phyloP scores from a whole-genome alignment of 2,113 vertebrate genomes.

The Micronycteris hirsuta region DNA sequence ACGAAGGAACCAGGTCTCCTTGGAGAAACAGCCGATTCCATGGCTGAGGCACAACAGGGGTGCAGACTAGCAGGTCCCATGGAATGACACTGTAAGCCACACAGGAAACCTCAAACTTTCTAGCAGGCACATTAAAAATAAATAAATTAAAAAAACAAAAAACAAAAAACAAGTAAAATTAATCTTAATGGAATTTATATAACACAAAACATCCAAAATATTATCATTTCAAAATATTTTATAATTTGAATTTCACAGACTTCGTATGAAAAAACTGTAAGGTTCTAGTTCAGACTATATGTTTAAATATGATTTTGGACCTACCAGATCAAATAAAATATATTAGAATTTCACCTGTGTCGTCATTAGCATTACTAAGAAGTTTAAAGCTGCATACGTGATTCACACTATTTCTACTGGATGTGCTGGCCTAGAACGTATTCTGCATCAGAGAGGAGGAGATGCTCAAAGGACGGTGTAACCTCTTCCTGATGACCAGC shows the following conservation, averaged over 20 bases:
- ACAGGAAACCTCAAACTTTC: accelerated
- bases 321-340: accelerated
- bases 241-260: neutral
- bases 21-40: neutral
- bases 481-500: neutral
- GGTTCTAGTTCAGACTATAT: accelerated
- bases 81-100: neutral
- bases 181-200: accelerated
- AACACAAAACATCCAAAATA: accelerated
- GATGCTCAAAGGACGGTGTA: accelerated
- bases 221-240: neutral
- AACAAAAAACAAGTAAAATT: accelerated
- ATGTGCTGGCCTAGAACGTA: accelerated
- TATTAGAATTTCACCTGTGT: neutral
- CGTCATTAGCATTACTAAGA: accelerated
- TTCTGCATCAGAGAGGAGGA: neutral
- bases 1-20: neutral
- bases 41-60: too few species aligned
- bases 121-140: accelerated
- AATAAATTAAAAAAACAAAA: too few species aligned
- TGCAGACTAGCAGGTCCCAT: too few species aligned
- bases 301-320: accelerated
- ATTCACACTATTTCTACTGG: accelerated
- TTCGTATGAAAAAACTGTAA: accelerated
- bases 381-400: accelerated